phyloP scores from a whole-genome alignment of 2,113 vertebrate genomes.

The Psophia crepitans region DNA sequence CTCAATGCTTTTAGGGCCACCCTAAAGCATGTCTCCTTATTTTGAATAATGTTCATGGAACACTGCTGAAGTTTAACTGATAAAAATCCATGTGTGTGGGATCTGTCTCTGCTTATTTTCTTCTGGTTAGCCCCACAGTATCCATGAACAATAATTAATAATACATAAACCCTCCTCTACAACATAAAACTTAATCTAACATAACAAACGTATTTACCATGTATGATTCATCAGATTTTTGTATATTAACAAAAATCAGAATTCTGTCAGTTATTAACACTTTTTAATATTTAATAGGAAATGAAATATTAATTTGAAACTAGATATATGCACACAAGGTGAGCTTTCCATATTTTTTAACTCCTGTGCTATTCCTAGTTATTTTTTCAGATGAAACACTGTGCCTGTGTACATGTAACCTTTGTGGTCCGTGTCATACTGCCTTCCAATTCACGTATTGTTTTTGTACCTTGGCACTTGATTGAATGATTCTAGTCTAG shows the following conservation, averaged over 20 bases:
- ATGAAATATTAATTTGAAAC: neutral
- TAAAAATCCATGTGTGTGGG: neutral
- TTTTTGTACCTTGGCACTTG: neutral
- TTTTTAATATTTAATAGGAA: neutral
- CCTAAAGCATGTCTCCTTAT: neutral
- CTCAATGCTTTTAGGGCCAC: neutral
- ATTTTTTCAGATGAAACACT: neutral
- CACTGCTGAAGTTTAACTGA: neutral
- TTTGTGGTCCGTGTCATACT: too few relatives aligned
- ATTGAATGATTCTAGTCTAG: neutral
- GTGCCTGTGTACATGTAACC: neutral
- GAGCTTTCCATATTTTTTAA: neutral
- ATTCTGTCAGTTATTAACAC: neutral
- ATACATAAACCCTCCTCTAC: neutral
- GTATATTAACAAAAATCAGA: neutral
- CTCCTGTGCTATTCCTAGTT: neutral
- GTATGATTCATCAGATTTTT: neutral
- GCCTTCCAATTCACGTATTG: neutral
- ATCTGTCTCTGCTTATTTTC: neutral
- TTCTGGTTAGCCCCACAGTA: neutral
- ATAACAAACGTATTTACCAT: neutral
- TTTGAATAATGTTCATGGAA: neutral
- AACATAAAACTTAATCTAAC: neutral
- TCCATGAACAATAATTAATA: neutral
- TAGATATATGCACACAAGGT: neutral